Percentiles rank a stretch among this genome's conserved stretches.
Evolutionary conservation across 2,113 vertebrate species (phyloP).

Genomic region (Panthera uncia): DNA sequence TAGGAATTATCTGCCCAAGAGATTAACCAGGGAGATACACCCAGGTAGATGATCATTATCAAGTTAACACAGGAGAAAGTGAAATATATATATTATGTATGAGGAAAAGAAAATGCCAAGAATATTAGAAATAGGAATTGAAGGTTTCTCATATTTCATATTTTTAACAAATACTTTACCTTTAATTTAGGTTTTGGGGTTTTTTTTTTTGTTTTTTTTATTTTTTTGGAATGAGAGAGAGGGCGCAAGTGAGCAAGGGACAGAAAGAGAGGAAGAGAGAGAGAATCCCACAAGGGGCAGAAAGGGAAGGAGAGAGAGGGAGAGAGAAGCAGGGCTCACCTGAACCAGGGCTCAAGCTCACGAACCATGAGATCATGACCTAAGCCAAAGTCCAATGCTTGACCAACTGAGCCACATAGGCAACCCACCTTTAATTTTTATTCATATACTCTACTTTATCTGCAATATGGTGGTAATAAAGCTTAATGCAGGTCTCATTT

Average conservation of each 20-base stretch:
- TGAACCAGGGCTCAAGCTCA: no score
- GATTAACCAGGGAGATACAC: not conserved
- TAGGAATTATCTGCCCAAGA: not conserved
- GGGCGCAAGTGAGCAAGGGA: no score
- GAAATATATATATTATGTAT: not conserved
- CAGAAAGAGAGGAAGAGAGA: no score
- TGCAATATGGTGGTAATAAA: not conserved
- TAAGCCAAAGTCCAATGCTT: no score
- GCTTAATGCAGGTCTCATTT: slow-evolving; percentile 12
- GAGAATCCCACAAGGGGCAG: no score
- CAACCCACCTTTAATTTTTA: not conserved
- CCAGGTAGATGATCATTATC: not conserved
- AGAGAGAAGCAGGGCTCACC: no score
- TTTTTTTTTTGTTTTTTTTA: no score
- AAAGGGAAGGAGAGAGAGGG: no score
- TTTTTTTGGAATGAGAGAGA: no score
- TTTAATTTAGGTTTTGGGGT: not conserved
- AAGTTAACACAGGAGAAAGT: not conserved
- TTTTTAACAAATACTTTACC: not conserved
- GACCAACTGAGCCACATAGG: no score
- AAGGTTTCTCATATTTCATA: not conserved
- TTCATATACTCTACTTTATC: not conserved
- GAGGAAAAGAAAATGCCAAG: slow-evolving; percentile 8
- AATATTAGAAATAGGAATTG: not conserved
- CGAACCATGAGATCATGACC: no score